Evolutionary conservation across 1,140 invertebrate species (phyloP).

Genomic region (Rhizoglyphus robini): DNA sequence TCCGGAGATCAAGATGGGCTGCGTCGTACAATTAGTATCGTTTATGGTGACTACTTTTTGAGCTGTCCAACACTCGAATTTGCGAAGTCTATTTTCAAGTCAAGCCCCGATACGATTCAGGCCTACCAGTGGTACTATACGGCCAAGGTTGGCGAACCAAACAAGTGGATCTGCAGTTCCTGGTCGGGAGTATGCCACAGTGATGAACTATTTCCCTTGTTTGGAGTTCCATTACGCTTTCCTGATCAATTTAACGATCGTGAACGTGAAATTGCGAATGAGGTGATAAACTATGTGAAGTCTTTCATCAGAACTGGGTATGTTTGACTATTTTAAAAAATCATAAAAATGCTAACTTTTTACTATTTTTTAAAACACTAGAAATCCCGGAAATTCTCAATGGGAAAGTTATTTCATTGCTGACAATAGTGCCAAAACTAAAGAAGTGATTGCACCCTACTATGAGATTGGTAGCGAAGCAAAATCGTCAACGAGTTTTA

Average conservation of each 20-base stretch:
- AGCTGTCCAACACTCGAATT: too few relatives aligned
- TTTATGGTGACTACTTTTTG: too few relatives aligned
- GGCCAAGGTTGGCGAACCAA: not conserved
- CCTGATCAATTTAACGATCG: not conserved
- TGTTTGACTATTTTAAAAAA: not conserved
- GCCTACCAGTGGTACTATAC: constrained; percentile 13
- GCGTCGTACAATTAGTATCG: constrained; percentile 40
- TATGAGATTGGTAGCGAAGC: constrained; percentile 8
- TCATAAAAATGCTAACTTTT: not conserved
- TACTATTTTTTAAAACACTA: not conserved
- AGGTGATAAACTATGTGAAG: not conserved
- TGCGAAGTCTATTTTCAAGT: too few relatives aligned
- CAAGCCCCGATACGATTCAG: too few relatives aligned
- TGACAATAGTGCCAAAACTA: too few relatives aligned
- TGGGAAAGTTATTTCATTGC: too few relatives aligned
- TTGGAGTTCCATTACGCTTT: constrained; percentile 63
- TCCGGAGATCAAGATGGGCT: constrained; percentile 84
- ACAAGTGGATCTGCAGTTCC: constrained; percentile 42
- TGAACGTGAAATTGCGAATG: not conserved
- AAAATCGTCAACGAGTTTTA: too few relatives aligned
- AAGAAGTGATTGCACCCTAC: constrained; percentile 1
- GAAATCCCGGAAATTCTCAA: constrained; percentile 1
- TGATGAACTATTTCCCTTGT: constrained; percentile 86
- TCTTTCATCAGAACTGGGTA: not conserved
- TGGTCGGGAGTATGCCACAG: too few relatives aligned